A percentile compares a stretch with the other conserved stretches of the same genome.
These are phyloP conservation scores for Stenolophus ochropezus DNA, from an alignment of 2,888 invertebrate species.

Conservation along the genomic window DNA sequence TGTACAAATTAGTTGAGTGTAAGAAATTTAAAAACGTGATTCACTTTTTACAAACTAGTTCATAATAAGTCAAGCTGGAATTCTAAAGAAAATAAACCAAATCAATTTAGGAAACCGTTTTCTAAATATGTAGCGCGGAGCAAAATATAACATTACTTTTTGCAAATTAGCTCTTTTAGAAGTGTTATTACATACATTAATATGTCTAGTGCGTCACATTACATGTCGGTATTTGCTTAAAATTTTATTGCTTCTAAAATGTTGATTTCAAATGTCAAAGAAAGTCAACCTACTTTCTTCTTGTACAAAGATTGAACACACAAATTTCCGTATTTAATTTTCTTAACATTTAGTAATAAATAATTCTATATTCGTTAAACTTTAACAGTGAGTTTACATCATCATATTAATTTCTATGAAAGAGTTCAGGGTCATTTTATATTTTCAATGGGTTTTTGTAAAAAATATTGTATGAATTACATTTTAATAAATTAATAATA, in stretches of 20 bases:
- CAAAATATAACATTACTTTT: constrained; percentile 17
- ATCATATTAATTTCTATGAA: too few species aligned
- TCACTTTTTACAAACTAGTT: not conserved
- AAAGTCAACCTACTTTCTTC: constrained; percentile 37
- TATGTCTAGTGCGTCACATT: not conserved
- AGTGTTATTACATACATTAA: not conserved
- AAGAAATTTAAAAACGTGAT: not conserved
- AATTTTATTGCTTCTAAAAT: constrained; percentile 38
- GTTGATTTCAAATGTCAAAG: constrained; percentile 22
- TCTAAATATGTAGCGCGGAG: not conserved
- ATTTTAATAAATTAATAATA: too few species aligned
- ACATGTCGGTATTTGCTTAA: constrained; percentile 1
- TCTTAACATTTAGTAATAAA: not conserved
- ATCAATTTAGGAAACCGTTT: not conserved
- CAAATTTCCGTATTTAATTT: constrained; percentile 23
- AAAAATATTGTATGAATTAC: too few species aligned
- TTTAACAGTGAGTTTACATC: too few species aligned
- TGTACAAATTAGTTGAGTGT: not conserved
- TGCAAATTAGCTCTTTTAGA: not conserved
- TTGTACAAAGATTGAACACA: not conserved
- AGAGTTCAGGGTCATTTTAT: too few species aligned
- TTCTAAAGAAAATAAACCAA: not conserved
- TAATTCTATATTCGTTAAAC: too few species aligned
- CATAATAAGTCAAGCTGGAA: not conserved
- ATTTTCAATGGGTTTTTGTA: too few species aligned